Percentiles rank a stretch among this genome's conserved stretches.
phyloP scores from a whole-genome alignment of 2,888 invertebrate genomes.

The Drymonia ruficornis region DNA sequence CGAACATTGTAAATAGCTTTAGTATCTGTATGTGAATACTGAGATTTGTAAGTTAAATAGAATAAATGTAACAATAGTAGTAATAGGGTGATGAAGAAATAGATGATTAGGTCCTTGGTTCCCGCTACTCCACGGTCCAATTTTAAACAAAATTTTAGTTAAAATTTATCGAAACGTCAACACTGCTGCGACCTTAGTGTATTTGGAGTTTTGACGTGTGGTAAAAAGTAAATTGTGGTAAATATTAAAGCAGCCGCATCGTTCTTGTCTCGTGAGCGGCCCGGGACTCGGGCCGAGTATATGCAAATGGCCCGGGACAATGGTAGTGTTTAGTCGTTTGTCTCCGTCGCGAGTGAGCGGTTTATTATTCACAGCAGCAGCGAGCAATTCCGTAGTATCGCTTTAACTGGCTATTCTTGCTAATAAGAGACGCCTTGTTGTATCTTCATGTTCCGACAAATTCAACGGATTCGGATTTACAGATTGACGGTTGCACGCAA shows the following conservation, averaged over 20 bases:
- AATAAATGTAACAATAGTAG: too few species aligned
- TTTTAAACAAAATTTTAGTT: too few species aligned
- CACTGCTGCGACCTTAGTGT: too few species aligned
- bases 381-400: neutral
- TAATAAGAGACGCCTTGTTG: neutral
- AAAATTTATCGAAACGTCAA: too few species aligned
- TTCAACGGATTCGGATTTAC: neutral
- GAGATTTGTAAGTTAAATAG: too few species aligned
- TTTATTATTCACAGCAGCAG: neutral
- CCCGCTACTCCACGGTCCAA: too few species aligned
- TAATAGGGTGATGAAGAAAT: too few species aligned
- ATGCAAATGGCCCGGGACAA: neutral
- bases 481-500: neutral
- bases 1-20: too few species aligned
- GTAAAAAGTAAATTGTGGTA: neutral
- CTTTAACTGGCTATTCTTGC: neutral
- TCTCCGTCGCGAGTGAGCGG: neutral
- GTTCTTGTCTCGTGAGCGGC: neutral
- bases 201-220: too few species aligned
- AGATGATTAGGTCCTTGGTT: too few species aligned
- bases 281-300: neutral
- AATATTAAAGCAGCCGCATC: neutral
- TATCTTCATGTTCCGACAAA: neutral
- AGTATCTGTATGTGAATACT: too few species aligned
- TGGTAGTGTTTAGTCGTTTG: neutral